These are phyloP conservation scores for Maniola hyperantus DNA, from an alignment of 2,888 invertebrate genomes.

Conservation along the genomic window DNA sequence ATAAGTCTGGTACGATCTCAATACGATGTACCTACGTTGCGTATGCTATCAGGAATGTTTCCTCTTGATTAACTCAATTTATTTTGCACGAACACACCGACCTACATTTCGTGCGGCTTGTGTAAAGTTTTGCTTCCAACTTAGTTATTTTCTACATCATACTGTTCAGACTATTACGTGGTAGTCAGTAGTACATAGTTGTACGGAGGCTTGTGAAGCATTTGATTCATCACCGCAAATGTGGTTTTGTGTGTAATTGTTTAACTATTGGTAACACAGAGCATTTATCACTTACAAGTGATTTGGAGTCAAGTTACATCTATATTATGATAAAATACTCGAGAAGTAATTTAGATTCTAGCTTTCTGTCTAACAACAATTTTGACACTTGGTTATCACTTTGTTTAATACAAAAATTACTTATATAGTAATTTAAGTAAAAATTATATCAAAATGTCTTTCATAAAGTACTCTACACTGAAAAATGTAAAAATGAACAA, in stretches of 20 bases:
- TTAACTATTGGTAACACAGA: neutral
- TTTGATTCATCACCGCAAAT: conserved; percentile 6
- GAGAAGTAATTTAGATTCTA: too few relatives aligned
- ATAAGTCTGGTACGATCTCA: conserved; percentile 29
- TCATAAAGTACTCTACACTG: too few relatives aligned
- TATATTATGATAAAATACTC: neutral
- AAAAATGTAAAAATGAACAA: too few relatives aligned
- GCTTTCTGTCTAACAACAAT: too few relatives aligned
- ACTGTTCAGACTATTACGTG: neutral
- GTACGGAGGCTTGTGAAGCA: neutral
- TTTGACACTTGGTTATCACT: too few relatives aligned
- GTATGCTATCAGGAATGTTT: conserved; percentile 40
- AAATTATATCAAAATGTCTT: too few relatives aligned
- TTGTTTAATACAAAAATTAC: too few relatives aligned
- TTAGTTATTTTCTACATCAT: conserved; percentile 4
- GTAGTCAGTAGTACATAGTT: neutral
- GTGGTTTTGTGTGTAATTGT: conserved; percentile 8
- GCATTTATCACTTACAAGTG: neutral
- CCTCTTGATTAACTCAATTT: conserved; percentile 45
- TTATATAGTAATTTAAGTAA: too few relatives aligned
- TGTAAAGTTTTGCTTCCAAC: conserved; percentile 17
- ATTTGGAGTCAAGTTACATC: neutral
- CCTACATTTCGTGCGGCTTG: conserved; percentile 33
- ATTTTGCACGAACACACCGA: conserved; percentile 44
- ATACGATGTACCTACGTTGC: conserved; percentile 38